Evolutionary conservation across 2,888 invertebrate genomes (phyloP).

Genomic region (Trissolcus japonicus): DNA sequence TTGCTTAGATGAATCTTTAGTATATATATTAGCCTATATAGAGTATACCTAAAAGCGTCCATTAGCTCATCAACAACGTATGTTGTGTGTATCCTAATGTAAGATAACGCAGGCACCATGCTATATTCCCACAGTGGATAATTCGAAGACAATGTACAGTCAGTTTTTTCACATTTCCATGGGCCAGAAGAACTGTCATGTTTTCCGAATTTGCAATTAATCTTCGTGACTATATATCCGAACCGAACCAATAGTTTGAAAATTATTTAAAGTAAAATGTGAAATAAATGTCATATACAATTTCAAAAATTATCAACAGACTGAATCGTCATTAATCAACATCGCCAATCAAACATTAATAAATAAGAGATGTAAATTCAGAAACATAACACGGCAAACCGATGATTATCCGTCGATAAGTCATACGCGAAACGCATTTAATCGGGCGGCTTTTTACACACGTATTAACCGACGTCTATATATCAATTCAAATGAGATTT

Average conservation of each 20-base stretch:
- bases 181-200: no score
- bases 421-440: constrained; percentile 31
- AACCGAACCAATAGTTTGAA: background rate
- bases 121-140: constrained; percentile 17
- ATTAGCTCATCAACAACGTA: constrained; percentile 37
- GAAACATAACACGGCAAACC: constrained; percentile 15
- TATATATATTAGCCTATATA: constrained; percentile 20
- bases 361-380: constrained; percentile 24
- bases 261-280: constrained; percentile 12
- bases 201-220: no score
- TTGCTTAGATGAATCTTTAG: constrained; percentile 11
- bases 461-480: constrained; percentile 27
- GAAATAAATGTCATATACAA: constrained; percentile 8
- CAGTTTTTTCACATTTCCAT: background rate
- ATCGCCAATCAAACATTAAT: constrained; percentile 27
- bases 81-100: constrained; percentile 36
- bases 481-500: constrained; percentile 42
- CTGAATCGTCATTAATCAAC: constrained; percentile 17
- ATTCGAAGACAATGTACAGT: constrained; percentile 12
- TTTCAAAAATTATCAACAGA: constrained; percentile 19
- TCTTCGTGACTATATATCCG: background rate
- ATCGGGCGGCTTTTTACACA: constrained; percentile 29
- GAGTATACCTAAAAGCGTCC: constrained; percentile 39
- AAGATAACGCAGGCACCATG: constrained; percentile 29
- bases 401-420: constrained; percentile 34